Percentiles rank a stretch among this genome's conserved stretches.
Evolutionary conservation across 2,797 vertebrate genomes (phyloP).

Genomic region (Aulostomus chinensis): DNA sequence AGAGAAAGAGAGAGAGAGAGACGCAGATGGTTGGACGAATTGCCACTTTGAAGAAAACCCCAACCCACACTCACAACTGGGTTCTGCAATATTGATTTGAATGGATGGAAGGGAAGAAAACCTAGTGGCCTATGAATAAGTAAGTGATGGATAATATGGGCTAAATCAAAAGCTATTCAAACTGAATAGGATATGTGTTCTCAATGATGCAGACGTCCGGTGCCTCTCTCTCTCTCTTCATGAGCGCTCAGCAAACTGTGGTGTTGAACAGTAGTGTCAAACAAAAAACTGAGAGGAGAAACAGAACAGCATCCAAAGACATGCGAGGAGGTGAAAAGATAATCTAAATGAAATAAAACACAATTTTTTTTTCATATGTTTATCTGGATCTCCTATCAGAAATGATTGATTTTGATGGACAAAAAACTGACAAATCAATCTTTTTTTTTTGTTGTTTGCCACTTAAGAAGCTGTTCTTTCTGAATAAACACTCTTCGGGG

Average conservation of each 20-base stretch:
- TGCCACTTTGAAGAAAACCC: constrained; percentile 83
- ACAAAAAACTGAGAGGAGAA: neutral
- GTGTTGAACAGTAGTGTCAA: constrained; percentile 34
- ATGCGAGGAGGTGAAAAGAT: neutral
- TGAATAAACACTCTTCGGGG: constrained; percentile 54
- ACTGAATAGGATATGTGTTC: constrained; percentile 75
- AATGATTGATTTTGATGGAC: too few species aligned
- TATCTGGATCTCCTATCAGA: constrained; percentile 12
- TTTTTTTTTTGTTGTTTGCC: too few species aligned
- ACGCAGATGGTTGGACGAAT: constrained; percentile 84
- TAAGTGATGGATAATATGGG: constrained; percentile 79
- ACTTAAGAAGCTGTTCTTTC: too few species aligned
- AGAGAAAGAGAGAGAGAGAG: constrained; percentile 63
- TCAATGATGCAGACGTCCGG: constrained; percentile 76
- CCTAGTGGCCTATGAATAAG: constrained; percentile 82
- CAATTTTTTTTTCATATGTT: too few species aligned
- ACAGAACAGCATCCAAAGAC: too few species aligned
- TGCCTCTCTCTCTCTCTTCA: constrained; percentile 62
- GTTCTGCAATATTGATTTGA: constrained; percentile 84
- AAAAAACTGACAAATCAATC: too few species aligned
- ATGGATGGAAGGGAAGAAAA: constrained; percentile 78
- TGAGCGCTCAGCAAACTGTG: constrained; percentile 56
- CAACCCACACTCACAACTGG: constrained; percentile 80
- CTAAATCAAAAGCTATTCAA: constrained; percentile 80
- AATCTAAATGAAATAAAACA: too few species aligned